These are phyloP conservation scores for Callorhinus ursinus DNA, from an alignment of 2,113 vertebrate species.

Conservation along the genomic window DNA sequence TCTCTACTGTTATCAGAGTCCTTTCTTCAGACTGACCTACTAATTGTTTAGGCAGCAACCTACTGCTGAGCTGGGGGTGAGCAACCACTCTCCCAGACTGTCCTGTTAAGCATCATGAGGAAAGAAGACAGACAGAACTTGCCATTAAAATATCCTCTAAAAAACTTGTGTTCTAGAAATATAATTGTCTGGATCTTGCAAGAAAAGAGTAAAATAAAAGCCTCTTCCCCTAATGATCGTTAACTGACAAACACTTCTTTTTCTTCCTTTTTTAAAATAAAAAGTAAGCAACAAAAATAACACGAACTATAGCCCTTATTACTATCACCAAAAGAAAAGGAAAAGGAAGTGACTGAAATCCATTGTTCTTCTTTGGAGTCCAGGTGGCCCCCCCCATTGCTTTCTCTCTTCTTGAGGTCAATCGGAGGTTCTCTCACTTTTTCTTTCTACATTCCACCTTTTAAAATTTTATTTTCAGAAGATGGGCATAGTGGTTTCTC, in stretches of 20 bases:
- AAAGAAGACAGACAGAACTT: not conserved
- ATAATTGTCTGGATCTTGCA: not conserved
- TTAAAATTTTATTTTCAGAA: not conserved
- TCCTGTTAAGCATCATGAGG: not conserved
- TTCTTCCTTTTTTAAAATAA: constrained; percentile 7
- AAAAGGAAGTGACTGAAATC: not conserved
- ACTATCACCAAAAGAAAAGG: not conserved
- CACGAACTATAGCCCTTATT: not conserved
- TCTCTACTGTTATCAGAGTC: not conserved
- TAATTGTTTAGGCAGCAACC: not conserved
- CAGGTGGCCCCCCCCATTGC: not conserved
- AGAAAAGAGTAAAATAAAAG: constrained; percentile 17
- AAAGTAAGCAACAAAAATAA: not conserved
- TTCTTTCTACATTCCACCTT: not conserved
- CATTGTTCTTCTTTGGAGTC: not conserved
- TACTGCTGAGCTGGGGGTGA: not conserved
- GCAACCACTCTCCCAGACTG: not conserved
- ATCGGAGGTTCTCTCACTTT: not conserved
- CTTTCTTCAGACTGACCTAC: not conserved
- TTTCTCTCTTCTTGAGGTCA: not conserved
- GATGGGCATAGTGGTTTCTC: not conserved
- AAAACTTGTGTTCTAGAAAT: not conserved
- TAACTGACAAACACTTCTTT: not conserved
- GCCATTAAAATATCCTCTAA: not conserved
- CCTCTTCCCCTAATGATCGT: not conserved